These are phyloP conservation scores for Clostera curtula DNA, from an alignment of 2,888 invertebrate species.

Conservation along the genomic window DNA sequence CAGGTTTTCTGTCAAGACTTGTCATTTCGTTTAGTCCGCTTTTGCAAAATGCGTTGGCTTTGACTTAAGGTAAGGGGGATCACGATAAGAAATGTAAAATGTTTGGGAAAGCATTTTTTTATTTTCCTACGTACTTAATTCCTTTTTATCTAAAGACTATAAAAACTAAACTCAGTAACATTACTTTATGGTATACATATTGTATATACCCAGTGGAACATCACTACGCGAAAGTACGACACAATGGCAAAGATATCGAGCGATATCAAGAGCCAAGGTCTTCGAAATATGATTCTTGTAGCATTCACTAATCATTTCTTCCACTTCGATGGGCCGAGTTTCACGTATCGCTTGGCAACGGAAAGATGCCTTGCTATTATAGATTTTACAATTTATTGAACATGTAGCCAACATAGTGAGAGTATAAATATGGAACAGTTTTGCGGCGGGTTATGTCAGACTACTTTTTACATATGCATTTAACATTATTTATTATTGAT, in stretches of 20 bases:
- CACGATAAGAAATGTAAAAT: too few relatives aligned
- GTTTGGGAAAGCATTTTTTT: too few relatives aligned
- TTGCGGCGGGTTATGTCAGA: not conserved
- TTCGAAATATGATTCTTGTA: conserved; percentile 19
- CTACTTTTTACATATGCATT: not conserved
- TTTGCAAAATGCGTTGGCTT: too few relatives aligned
- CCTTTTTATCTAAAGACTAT: too few relatives aligned
- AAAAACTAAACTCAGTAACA: too few relatives aligned
- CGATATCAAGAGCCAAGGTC: conserved; percentile 26
- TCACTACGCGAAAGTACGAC: conserved; percentile 5
- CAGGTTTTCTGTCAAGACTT: too few relatives aligned
- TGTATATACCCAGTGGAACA: too few relatives aligned
- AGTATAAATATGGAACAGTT: not conserved
- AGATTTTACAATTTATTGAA: conserved; percentile 30
- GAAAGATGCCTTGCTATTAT: conserved; percentile 27
- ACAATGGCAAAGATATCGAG: conserved; percentile 23
- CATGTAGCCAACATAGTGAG: not conserved
- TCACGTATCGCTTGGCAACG: conserved; percentile 52
- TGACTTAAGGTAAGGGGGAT: too few relatives aligned
- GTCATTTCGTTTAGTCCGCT: too few relatives aligned
- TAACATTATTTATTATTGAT: too few relatives aligned
- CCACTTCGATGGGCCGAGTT: conserved; percentile 44
- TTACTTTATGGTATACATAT: too few relatives aligned
- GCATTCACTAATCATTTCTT: conserved; percentile 57
- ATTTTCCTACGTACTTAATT: too few relatives aligned